Evolutionary conservation across 2,888 invertebrate species (phyloP).

Genomic region (Nomada fucata): DNA sequence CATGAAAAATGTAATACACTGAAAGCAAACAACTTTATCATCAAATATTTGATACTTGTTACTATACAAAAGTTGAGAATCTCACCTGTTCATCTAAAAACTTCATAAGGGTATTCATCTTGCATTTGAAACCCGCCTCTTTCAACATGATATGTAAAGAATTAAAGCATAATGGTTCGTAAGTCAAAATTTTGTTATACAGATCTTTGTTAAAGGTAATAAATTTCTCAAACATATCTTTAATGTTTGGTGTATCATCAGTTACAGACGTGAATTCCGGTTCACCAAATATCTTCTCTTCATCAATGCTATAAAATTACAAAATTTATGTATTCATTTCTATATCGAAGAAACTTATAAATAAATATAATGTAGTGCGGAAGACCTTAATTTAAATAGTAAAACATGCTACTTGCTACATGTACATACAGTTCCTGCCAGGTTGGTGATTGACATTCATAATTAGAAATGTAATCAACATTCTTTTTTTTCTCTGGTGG

Average conservation of each 20-base stretch:
- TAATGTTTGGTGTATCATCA: constrained; percentile 62
- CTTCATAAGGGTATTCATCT: constrained; percentile 83
- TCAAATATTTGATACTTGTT: background rate
- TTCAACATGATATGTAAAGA: constrained; percentile 83
- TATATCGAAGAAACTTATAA: constrained; percentile 8
- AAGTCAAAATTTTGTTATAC: constrained; percentile 84
- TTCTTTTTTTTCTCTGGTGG: constrained; percentile 63
- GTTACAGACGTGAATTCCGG: constrained; percentile 31
- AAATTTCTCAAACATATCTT: constrained; percentile 70
- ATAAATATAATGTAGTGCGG: too few species aligned
- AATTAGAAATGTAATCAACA: constrained; percentile 8
- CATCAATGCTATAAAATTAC: constrained; percentile 51
- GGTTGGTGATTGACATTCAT: constrained; percentile 28
- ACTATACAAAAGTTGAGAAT: background rate
- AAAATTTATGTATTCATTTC: constrained; percentile 1
- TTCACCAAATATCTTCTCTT: constrained; percentile 72
- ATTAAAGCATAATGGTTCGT: constrained; percentile 85
- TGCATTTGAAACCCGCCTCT: constrained; percentile 83
- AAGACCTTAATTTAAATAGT: background rate
- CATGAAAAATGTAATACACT: constrained; percentile 77
- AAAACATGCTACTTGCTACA: background rate
- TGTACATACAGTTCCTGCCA: constrained; percentile 50
- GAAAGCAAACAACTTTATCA: constrained; percentile 54
- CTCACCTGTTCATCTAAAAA: constrained; percentile 85
- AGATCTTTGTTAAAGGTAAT: constrained; percentile 81